Evolutionary conservation across 1,140 invertebrate genomes (phyloP).

Genomic region (Sipha flava): DNA sequence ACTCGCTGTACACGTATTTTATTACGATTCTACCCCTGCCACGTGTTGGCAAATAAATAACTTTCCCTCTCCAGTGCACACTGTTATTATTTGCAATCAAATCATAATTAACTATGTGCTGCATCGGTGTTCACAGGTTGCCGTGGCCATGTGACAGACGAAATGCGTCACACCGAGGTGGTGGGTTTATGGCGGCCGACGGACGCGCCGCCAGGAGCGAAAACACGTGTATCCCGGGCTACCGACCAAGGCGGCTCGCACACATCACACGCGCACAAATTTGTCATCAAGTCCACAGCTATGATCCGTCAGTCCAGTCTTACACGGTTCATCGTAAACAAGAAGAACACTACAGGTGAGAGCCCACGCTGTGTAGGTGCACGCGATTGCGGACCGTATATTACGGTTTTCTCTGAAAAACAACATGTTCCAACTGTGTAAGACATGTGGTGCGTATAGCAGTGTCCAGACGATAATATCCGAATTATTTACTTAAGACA

Average conservation of each 20-base stretch:
- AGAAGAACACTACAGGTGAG: slow-evolving; percentile 43
- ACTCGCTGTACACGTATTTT: no score
- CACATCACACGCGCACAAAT: slow-evolving; percentile 37
- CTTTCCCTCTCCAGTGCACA: no score
- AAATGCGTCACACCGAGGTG: slow-evolving; percentile 45
- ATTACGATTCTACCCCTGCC: no score
- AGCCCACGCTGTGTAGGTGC: no score
- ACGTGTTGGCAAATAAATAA: no score
- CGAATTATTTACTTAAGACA: no score
- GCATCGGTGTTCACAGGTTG: neutral
- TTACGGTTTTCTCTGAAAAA: no score
- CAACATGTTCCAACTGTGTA: no score
- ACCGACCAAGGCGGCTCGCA: slow-evolving; percentile 40
- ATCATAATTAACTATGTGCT: neutral
- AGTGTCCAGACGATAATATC: no score
- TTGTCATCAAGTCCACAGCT: slow-evolving; percentile 46
- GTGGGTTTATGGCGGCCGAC: slow-evolving; percentile 48
- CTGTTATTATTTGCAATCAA: neutral
- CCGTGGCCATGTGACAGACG: neutral
- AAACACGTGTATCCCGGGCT: slow-evolving; percentile 40
- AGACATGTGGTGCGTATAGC: no score
- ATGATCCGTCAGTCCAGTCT: slow-evolving; percentile 59
- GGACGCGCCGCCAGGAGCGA: slow-evolving; percentile 45
- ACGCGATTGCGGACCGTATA: no score
- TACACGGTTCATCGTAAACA: slow-evolving; percentile 55